Conservation (phyloP, 2,888 invertebrate genomes). For the Pemphredon lugubris region DNA sequence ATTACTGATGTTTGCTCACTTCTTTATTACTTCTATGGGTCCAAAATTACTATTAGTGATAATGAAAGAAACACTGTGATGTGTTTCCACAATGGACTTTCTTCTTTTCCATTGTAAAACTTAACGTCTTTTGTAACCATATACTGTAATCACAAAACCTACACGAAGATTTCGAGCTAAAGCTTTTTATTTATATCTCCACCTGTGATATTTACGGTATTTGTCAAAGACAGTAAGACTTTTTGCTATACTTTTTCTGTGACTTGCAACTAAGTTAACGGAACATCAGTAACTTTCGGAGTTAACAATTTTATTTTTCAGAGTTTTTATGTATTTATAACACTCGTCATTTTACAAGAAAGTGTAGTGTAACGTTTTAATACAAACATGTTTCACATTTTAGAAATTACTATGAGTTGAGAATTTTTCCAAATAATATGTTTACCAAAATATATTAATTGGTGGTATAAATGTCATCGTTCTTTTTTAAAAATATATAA, state of each 20-base stretch:
- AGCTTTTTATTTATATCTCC: no score
- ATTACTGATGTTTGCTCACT: slow-evolving; percentile 65
- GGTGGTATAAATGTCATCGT: slow-evolving; percentile 4
- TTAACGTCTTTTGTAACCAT: neutral
- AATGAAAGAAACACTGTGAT: no score
- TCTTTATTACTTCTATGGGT: neutral
- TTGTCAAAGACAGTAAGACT: neutral
- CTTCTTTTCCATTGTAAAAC: neutral
- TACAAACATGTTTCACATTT: slow-evolving; percentile 3
- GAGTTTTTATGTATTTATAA: slow-evolving; percentile 34
- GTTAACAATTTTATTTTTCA: slow-evolving; percentile 18
- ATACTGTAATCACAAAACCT: no score
- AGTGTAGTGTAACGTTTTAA: slow-evolving; percentile 28
- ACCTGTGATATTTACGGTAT: neutral
- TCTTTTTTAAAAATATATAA: no score
- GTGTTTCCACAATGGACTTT: neutral
- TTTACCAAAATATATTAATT: neutral
- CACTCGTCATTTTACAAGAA: slow-evolving; percentile 66
- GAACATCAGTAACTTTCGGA: slow-evolving; percentile 57
- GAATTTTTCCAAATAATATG: neutral
- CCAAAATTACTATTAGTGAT: no score
- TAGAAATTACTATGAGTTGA: no score
- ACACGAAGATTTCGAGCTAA: no score
- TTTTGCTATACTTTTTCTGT: no score
- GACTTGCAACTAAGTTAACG: slow-evolving; percentile 6